Percentiles rank a stretch among this genome's conserved stretches.
Conservation (phyloP, 2,113 vertebrate genomes). For the Pluvianellus socialis region DNA sequence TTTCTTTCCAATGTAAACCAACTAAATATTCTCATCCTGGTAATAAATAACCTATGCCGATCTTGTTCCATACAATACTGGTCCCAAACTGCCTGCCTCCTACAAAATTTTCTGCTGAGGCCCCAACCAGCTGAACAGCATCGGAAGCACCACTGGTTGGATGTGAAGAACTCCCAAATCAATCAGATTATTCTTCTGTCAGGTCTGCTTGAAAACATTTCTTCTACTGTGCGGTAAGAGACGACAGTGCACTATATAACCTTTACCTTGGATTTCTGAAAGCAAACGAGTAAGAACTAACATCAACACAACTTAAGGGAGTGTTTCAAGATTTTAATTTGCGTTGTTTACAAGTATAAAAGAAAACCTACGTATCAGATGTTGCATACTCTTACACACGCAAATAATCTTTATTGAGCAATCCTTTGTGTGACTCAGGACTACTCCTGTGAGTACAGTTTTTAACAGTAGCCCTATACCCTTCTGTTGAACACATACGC, state of each 20-base stretch:
- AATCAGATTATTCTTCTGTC: background rate
- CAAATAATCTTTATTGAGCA: background rate
- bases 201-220: background rate
- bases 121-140: background rate
- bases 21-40: background rate
- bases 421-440: background rate
- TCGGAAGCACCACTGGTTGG: background rate
- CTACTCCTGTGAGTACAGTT: background rate
- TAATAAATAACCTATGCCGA: background rate
- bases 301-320: background rate
- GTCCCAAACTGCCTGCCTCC: background rate
- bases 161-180: background rate
- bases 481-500: background rate
- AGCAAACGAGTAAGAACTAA: background rate
- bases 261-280: background rate
- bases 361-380: background rate
- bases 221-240: background rate
- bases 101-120: background rate
- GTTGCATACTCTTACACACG: background rate
- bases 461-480: background rate
- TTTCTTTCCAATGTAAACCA: background rate
- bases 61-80: background rate
- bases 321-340: conserved; percentile 33
- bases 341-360: conserved; percentile 15
- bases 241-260: background rate